Percentiles rank a stretch among this genome's conserved stretches.
These are phyloP conservation scores for Enteromius argenteus DNA, from an alignment of 2,797 vertebrate species.

Conservation along the genomic window DNA sequence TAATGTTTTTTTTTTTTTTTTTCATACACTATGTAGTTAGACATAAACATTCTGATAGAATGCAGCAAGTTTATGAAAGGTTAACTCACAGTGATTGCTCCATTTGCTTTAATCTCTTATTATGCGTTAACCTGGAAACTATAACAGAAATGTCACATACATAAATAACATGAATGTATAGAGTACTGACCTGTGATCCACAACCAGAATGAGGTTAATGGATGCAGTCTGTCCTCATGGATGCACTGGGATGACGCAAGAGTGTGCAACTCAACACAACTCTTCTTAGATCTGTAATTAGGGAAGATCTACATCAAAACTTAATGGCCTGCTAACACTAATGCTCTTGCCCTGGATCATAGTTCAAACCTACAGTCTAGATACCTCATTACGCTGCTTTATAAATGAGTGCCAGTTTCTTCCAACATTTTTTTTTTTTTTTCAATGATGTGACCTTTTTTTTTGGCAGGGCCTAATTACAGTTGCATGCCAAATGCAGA, in stretches of 20 bases:
- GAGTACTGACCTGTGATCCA: background rate
- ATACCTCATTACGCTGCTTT: constrained; percentile 14
- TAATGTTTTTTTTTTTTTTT: too few species aligned
- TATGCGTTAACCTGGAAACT: background rate
- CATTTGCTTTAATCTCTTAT: background rate
- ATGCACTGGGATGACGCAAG: constrained; percentile 35
- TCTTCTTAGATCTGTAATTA: constrained; percentile 43
- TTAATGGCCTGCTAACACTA: constrained; percentile 45
- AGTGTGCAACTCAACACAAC: constrained; percentile 33
- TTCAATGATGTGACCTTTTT: constrained; percentile 57
- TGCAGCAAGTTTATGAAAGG: background rate
- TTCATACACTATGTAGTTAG: background rate
- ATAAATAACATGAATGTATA: background rate
- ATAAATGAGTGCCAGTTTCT: constrained; percentile 22
- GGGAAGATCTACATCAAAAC: constrained; percentile 47
- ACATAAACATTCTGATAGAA: background rate
- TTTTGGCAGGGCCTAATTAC: constrained; percentile 48
- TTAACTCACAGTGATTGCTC: background rate
- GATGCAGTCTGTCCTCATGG: constrained; percentile 27
- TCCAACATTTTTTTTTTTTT: constrained; percentile 27
- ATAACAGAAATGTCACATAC: background rate
- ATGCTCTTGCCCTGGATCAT: constrained; percentile 23
- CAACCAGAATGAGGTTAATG: constrained; percentile 40
- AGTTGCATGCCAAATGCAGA: constrained; percentile 30
- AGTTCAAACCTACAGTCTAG: constrained; percentile 39